A percentile compares a stretch with the other conserved stretches of the same genome.
Evolutionary conservation across 30 jellyfish, hydroid and myxozoan genomes (phyloP).

Genomic region (Nemopilema nomurai): DNA sequence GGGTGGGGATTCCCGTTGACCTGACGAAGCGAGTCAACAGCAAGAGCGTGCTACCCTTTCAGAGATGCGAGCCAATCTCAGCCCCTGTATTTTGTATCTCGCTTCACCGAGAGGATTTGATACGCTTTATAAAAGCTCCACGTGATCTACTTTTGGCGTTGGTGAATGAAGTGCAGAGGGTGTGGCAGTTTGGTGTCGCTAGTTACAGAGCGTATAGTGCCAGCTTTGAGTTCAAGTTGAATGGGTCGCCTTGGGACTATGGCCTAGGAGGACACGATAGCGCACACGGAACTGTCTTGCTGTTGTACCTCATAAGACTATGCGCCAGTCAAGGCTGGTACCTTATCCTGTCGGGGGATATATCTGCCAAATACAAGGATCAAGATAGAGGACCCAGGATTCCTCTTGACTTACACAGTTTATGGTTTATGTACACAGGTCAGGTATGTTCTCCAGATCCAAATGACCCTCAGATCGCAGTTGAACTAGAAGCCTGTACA

Average conservation of each 20-base stretch:
- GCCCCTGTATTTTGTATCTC: slow-evolving; percentile 47
- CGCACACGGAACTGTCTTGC: slow-evolving; percentile 50
- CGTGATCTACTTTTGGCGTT: slow-evolving; percentile 23
- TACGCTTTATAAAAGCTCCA: slow-evolving; percentile 66
- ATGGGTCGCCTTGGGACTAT: slow-evolving; percentile 62
- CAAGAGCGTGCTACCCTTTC: slow-evolving; percentile 46
- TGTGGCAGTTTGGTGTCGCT: slow-evolving; percentile 41
- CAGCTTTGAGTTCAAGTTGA: slow-evolving; percentile 34
- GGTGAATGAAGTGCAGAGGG: slow-evolving; percentile 16
- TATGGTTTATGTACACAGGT: slow-evolving; percentile 36
- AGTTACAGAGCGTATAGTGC: background rate
- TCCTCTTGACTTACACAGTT: slow-evolving; percentile 74
- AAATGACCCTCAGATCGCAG: background rate
- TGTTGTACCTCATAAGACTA: slow-evolving; percentile 11
- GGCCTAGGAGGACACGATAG: slow-evolving; percentile 39
- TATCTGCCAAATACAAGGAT: slow-evolving; percentile 45
- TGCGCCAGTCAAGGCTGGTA: slow-evolving; percentile 63
- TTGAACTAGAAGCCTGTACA: slow-evolving; percentile 5
- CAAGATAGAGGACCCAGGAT: slow-evolving; percentile 64
- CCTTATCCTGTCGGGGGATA: slow-evolving; percentile 66
- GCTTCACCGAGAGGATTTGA: slow-evolving; percentile 26
- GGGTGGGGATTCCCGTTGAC: slow-evolving; percentile 37
- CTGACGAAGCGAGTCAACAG: slow-evolving; percentile 29
- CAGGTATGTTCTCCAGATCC: slow-evolving; percentile 2
- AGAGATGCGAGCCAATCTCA: slow-evolving; percentile 32